phyloP scores from a whole-genome alignment of 2,888 invertebrate species.

The Lagria hirta region DNA sequence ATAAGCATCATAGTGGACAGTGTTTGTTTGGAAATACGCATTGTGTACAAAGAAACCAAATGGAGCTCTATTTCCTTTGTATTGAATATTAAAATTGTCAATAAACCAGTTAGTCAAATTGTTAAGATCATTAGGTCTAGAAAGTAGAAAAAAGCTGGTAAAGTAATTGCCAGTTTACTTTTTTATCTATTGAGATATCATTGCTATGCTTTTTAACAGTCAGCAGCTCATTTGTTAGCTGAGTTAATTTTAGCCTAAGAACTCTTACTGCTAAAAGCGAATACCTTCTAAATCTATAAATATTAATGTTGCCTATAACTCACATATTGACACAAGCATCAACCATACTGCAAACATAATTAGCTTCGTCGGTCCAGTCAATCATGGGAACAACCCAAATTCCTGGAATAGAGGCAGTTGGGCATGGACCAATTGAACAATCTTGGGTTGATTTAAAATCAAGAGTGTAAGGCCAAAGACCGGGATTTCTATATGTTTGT shows the following conservation, averaged over 20 bases:
- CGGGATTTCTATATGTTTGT: slow-evolving; percentile 51
- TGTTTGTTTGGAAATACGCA: slow-evolving; percentile 60
- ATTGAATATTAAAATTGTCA: slow-evolving; percentile 65
- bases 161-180: too few relatives aligned
- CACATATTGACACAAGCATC: slow-evolving; percentile 59
- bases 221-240: too few relatives aligned
- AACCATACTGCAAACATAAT: slow-evolving; percentile 59
- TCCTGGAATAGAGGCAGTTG: slow-evolving; percentile 56
- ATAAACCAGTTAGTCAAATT: slow-evolving; percentile 61
- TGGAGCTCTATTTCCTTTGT: slow-evolving; percentile 65
- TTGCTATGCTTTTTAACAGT: too few relatives aligned
- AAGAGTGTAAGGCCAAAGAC: slow-evolving; percentile 66
- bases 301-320: too few relatives aligned
- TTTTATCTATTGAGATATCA: too few relatives aligned
- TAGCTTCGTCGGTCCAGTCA: slow-evolving; percentile 55
- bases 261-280: too few relatives aligned
- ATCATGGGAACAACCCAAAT: slow-evolving; percentile 65
- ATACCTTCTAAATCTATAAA: too few relatives aligned
- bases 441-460: slow-evolving; percentile 59
- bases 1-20: slow-evolving; percentile 57
- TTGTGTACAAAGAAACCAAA: slow-evolving; percentile 70
- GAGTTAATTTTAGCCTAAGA: too few relatives aligned
- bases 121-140: slow-evolving; percentile 53
- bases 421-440: slow-evolving; percentile 59
- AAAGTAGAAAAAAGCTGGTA: too few relatives aligned